These are phyloP conservation scores for Mamestra brassicae DNA, from an alignment of 2,888 invertebrate species.

Conservation along the genomic window DNA sequence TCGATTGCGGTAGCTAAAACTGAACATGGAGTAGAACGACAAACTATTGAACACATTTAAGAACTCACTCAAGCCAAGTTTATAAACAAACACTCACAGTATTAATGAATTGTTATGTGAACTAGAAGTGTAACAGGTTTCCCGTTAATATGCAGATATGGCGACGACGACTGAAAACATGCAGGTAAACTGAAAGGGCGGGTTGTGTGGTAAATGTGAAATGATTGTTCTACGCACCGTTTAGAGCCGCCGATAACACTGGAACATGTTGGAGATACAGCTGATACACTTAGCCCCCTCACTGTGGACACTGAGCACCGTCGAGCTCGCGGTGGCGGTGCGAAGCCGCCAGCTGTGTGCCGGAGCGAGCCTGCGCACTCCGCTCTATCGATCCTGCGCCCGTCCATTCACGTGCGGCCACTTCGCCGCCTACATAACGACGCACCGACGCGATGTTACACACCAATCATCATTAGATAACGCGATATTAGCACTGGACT, in stretches of 20 bases:
- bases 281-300: constrained; percentile 79
- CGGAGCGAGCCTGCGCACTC: constrained; percentile 85
- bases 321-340: constrained; percentile 75
- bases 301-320: constrained; percentile 79
- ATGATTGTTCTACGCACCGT: constrained; percentile 80
- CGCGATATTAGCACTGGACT: constrained; percentile 82
- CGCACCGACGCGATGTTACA: constrained; percentile 81
- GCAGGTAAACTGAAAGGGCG: constrained; percentile 22
- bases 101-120: constrained; percentile 75
- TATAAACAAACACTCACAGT: constrained; percentile 81
- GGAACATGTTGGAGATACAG: constrained; percentile 80
- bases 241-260: constrained; percentile 80
- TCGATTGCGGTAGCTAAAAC: constrained; percentile 50
- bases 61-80: constrained; percentile 57
- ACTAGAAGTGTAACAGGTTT: constrained; percentile 83
- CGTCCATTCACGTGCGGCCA: constrained; percentile 86
- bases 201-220: constrained; percentile 23
- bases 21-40: constrained; percentile 28
- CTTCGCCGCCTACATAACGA: constrained; percentile 86
- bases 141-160: constrained; percentile 73
- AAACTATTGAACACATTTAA: constrained; percentile 22
- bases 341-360: constrained; percentile 83
- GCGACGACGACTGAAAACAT: constrained; percentile 64
- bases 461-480: constrained; percentile 88
- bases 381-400: constrained; percentile 85